Evolutionary conservation across 2,113 vertebrate genomes (phyloP).

Genomic region (Alces alces): DNA sequence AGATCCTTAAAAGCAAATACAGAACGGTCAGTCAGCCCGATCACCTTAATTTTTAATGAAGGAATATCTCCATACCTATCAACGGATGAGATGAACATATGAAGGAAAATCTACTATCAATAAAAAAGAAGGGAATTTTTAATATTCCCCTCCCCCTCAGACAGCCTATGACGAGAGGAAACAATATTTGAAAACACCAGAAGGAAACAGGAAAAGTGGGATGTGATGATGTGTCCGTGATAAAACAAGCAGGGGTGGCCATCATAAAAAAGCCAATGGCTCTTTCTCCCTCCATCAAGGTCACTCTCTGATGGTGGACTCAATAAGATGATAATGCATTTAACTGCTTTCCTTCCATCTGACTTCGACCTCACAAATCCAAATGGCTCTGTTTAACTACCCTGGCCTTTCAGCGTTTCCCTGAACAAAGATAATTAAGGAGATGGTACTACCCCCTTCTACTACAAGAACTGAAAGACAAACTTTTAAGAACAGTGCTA

Average conservation of each 20-base stretch:
- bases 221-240: constrained; percentile 76
- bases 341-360: constrained; percentile 82
- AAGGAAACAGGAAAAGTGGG: constrained; percentile 63
- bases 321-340: constrained; percentile 82
- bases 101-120: constrained; percentile 43
- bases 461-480: constrained; percentile 81
- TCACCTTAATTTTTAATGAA: constrained; percentile 68
- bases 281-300: constrained; percentile 87
- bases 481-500: constrained; percentile 82
- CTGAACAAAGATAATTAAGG: constrained; percentile 85
- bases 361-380: constrained; percentile 81
- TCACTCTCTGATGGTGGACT: constrained; percentile 81
- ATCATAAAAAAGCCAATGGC: constrained; percentile 84
- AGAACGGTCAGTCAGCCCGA: constrained; percentile 46
- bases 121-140: constrained; percentile 22
- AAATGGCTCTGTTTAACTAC: constrained; percentile 82
- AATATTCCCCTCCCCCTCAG: not conserved
- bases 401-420: constrained; percentile 79
- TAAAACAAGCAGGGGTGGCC: constrained; percentile 76
- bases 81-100: constrained; percentile 42
- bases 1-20: constrained; percentile 67
- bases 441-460: constrained; percentile 80
- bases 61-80: constrained; percentile 20
- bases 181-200: constrained; percentile 76
- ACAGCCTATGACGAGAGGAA: constrained; percentile 72